Base-by-base conservation (phyloP, 2,113 vertebrate species). In the Petroica traversi region DNA sequence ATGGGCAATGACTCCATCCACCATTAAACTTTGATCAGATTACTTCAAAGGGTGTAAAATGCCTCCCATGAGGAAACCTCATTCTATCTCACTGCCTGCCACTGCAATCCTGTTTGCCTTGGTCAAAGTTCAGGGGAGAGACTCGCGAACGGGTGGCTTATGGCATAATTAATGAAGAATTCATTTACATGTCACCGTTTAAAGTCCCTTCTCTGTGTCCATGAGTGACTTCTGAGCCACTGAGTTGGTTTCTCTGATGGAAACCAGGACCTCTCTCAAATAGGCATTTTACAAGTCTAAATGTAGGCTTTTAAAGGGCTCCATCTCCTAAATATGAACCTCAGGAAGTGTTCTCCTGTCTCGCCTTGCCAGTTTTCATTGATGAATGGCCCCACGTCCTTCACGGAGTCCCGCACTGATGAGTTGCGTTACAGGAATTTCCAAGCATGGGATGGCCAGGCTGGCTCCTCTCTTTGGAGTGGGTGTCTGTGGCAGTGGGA, bases 61-160 rank as follows among this genome's bases (percentile, higher is more conserved):
- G 29, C 59, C 29, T 58, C 41, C 61, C 8, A 14, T 72, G 36
- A 81, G 67, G 63, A 91, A 80, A 74, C 31, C 14, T 49, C 28
- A 45, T 66, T 45, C 67, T 78, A 2, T 81, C 49, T 91, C 20
- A 0, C 63, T 84, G 75, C 55, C 62, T 93, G 85, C 52, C n/a
- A 11, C 93, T 19, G 12, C 64, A 86, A 54, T 76, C 76, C 55
- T 66, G 61, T 86, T 92, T 91, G 76, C 73, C 55, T 73, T 71
- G 87, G 81, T 79, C 91, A 90, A 88, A 92, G 93, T 91, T 93
- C 96, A 89, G 88, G 72, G 69, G 17, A 91, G 80, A 88, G 77
- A 28, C 69, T 96, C 19, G 12, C 17, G 3, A 19, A n/a, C 1
- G 18, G 54, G 52, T 85, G 64, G 18, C 88, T 67, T 55, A 4